Evolutionary conservation across 1,140 invertebrate genomes (phyloP).

Genomic region (Ridgeia piscesae): DNA sequence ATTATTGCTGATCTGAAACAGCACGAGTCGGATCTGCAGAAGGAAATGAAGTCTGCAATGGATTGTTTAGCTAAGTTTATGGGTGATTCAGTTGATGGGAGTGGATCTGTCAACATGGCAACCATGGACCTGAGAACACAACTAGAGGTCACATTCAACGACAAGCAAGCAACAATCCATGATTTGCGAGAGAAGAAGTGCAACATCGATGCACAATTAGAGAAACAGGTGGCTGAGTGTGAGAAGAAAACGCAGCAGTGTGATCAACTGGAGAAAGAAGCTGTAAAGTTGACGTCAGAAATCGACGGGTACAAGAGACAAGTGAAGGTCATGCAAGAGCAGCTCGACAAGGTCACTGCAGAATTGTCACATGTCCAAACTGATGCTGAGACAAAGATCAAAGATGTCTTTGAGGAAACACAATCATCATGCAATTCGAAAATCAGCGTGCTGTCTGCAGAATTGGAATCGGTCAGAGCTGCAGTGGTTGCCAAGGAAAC

Average conservation of each 20-base stretch:
- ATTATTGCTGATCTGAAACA: conserved; percentile 21
- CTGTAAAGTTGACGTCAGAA: neutral
- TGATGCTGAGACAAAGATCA: neutral
- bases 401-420: neutral
- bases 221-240: neutral
- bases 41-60: neutral
- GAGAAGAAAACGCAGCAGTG: neutral
- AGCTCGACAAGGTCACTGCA: neutral
- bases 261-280: neutral
- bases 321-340: neutral
- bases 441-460: neutral
- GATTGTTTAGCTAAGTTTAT: neutral
- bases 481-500: neutral
- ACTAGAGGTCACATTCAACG: neutral
- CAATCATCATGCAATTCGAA: neutral
- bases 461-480: neutral
- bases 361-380: neutral
- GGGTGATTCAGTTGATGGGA: neutral
- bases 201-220: neutral
- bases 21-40: neutral
- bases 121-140: neutral
- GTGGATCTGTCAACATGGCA: neutral
- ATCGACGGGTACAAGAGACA: neutral
- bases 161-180: neutral
- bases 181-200: conserved; percentile 1